Evolutionary conservation across 2,888 invertebrate species (phyloP).

Genomic region (Ochropleura leucogaster): DNA sequence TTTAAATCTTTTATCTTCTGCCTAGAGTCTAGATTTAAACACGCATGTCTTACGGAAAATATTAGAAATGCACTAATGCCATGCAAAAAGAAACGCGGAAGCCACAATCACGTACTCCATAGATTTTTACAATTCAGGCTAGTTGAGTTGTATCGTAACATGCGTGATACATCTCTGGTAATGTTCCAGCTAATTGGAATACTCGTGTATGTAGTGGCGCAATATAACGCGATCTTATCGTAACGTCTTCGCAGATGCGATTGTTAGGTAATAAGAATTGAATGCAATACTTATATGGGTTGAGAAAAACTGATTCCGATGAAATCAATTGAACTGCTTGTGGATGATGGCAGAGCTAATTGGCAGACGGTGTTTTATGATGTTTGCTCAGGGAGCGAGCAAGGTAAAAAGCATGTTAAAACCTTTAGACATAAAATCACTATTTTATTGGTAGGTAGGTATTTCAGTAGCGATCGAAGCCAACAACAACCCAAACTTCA

Average conservation of each 20-base stretch:
- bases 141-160: constrained; percentile 54
- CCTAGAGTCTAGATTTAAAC: constrained; percentile 35
- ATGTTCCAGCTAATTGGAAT: constrained; percentile 49
- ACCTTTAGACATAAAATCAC: too few species aligned
- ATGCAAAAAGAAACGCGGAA: constrained; percentile 72
- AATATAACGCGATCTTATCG: constrained; percentile 50
- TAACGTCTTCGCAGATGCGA: constrained; percentile 37
- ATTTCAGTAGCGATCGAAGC: too few species aligned
- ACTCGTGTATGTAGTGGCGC: constrained; percentile 30
- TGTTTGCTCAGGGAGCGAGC: neutral
- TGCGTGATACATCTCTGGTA: constrained; percentile 52
- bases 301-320: constrained; percentile 30
- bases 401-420: too few species aligned
- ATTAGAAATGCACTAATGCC: constrained; percentile 56
- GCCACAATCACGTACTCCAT: constrained; percentile 46
- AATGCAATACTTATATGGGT: constrained; percentile 32
- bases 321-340: constrained; percentile 25
- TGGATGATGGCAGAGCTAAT: neutral
- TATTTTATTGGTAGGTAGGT: too few species aligned
- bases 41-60: constrained; percentile 31
- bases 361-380: neutral
- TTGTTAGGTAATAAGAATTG: constrained; percentile 53
- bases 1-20: constrained; percentile 5
- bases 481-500: too few species aligned
- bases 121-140: constrained; percentile 55